A percentile compares a stretch with the other conserved stretches of the same genome.
phyloP scores from a whole-genome alignment of 2,113 vertebrate genomes.

The Serinus canaria region DNA sequence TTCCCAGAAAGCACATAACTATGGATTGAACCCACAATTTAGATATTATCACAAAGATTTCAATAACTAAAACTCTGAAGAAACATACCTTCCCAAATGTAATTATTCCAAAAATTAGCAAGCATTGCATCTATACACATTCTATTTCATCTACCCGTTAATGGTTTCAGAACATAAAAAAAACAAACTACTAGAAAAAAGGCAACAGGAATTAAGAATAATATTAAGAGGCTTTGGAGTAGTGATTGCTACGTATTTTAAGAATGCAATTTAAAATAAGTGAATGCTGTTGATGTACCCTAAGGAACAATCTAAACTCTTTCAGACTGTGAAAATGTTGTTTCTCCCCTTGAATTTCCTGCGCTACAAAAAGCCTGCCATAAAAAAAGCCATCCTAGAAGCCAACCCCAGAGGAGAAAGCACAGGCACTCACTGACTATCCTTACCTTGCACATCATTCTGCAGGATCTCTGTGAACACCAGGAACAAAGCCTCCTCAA shows the following conservation, averaged over 20 bases:
- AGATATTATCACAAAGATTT: background rate
- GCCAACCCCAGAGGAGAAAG: background rate
- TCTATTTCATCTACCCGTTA: background rate
- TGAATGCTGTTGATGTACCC: background rate
- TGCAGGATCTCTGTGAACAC: slow-evolving; percentile 98
- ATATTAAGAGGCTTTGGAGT: background rate
- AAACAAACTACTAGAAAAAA: background rate
- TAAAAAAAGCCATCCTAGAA: background rate
- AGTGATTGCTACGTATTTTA: background rate
- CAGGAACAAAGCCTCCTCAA: slow-evolving; percentile 95
- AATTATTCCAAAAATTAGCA: background rate
- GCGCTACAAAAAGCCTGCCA: background rate
- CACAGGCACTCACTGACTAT: background rate
- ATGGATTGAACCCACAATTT: background rate
- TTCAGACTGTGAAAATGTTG: background rate
- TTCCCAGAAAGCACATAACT: accelerated
- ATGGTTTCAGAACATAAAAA: background rate
- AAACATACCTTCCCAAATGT: background rate
- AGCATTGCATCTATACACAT: background rate
- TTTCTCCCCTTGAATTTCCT: background rate
- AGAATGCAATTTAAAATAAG: background rate
- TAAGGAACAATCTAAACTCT: background rate
- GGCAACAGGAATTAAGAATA: background rate
- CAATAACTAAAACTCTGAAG: background rate
- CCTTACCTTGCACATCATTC: slow-evolving; percentile 92